Base-by-base conservation (phyloP, 1,140 invertebrate genomes). In the Lepidostoma basale region DNA sequence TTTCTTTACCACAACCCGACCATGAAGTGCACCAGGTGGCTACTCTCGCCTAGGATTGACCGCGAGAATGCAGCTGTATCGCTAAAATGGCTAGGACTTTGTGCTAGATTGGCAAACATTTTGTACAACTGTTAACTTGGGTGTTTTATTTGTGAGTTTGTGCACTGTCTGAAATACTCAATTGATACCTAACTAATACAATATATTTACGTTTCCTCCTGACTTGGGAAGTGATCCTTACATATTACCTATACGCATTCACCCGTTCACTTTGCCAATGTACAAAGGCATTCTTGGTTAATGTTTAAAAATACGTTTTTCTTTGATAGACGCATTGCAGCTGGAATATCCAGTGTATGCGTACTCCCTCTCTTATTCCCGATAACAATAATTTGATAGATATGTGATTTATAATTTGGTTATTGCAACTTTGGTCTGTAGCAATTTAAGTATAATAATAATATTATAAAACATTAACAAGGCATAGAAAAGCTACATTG, bases 381-480 rank as follows among this genome's bases (percentile, higher is more conserved):
- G n/a, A n/a, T 56, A 33, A 56, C 52, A 56, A 42, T 60, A 60
- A 60, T n/a, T n/a, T n/a, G n/a, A n/a, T 40, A 60, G 56, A 60
- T 60, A 60, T 60, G 56, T 60, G 36, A 60, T 60, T 60, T 40
- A 26, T 42, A 42, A 14, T 60, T 60, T 42, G 39, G 18, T 26
- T 60, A 60, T 60, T 42, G 56, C 56, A 25, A 40, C 56, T 60
- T 60, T 60, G 56, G 56, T 60, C 56, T 60, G 56, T 60, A 60
- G 56, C 56, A 60, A 60, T 60, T 25, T 60, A 60, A 60, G 30
- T 16, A 60, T 40, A 33, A 6, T 18, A 14, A 59, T 40, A 60
- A 60, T 60, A 60, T 42, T 42, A n/a, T n/a, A 60, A 60, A 60
- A 60, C 56, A 42, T 60, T 42, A 60, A 60, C 56, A 60, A 60